Evolutionary conservation across 2,113 vertebrate genomes (phyloP).

Genomic region (Hemicordylus capensis): DNA sequence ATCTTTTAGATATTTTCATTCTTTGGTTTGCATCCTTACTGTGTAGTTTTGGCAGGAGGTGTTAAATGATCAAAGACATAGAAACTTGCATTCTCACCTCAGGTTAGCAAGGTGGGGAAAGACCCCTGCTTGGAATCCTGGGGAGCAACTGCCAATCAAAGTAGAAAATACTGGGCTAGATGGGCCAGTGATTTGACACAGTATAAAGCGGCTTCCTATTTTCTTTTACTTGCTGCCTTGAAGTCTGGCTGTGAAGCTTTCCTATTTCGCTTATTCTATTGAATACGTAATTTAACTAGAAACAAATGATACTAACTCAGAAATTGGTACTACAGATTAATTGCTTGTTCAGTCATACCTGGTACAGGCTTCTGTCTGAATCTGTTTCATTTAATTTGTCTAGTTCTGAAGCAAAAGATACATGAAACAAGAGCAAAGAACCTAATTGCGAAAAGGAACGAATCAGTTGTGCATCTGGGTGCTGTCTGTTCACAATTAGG

Average conservation of each 20-base stretch:
- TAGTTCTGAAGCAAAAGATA: conserved; percentile 8
- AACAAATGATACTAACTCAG: conserved; percentile 21
- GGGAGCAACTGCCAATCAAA: neutral
- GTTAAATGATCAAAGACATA: too few species aligned
- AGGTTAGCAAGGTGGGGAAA: too few species aligned
- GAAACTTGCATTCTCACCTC: too few species aligned
- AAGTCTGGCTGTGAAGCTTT: neutral
- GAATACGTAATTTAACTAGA: conserved; percentile 43
- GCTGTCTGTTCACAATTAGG: neutral
- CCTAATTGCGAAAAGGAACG: conserved; percentile 2
- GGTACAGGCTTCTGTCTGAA: conserved; percentile 17
- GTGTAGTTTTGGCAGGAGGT: neutral
- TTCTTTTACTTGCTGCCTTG: neutral
- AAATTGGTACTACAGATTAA: conserved; percentile 28
- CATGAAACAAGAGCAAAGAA: conserved; percentile 17
- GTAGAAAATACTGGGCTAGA: neutral
- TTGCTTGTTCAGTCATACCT: conserved; percentile 4
- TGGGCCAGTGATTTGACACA: neutral
- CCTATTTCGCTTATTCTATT: conserved; percentile 17
- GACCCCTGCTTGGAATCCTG: neutral
- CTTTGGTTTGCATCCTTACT: neutral
- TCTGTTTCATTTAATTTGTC: conserved; percentile 28
- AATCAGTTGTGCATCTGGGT: conserved; percentile 15
- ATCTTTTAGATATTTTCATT: neutral
- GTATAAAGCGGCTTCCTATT: neutral